Evolutionary conservation across 2,113 vertebrate species (phyloP).

Genomic region (Setophaga coronata): DNA sequence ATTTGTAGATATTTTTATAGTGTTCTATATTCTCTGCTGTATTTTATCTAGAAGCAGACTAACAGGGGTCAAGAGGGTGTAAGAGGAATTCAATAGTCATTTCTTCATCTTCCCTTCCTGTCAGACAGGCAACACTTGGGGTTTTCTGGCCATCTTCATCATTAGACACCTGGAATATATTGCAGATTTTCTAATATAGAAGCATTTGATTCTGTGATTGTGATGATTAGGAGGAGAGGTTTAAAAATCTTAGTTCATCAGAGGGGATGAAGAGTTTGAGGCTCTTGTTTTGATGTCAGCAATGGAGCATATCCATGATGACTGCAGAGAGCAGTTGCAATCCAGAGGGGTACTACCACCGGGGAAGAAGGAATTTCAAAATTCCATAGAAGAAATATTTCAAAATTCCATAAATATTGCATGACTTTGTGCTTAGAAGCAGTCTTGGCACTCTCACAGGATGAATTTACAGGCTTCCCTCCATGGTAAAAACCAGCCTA

Average conservation of each 20-base stretch:
- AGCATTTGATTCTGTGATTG: neutral
- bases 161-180: neutral
- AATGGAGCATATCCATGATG: neutral
- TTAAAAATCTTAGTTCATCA: neutral
- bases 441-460: neutral
- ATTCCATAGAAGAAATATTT: neutral
- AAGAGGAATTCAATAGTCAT: neutral
- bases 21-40: neutral
- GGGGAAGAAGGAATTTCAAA: neutral
- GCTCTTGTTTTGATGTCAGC: neutral
- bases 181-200: neutral
- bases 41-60: neutral
- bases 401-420: neutral
- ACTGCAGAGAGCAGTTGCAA: neutral
- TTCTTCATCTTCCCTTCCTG: neutral
- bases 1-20: neutral
- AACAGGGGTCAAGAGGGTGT: neutral
- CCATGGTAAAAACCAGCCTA: neutral
- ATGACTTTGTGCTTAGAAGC: neutral
- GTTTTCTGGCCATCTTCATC: neutral
- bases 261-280: neutral
- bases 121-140: accelerated
- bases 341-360: accelerated
- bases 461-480: neutral
- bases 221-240: neutral